A percentile compares a stretch with the other conserved stretches of the same genome.
These are phyloP conservation scores for Cataglyphis livida DNA, from an alignment of 2,888 invertebrate species.

Conservation along the genomic window DNA sequence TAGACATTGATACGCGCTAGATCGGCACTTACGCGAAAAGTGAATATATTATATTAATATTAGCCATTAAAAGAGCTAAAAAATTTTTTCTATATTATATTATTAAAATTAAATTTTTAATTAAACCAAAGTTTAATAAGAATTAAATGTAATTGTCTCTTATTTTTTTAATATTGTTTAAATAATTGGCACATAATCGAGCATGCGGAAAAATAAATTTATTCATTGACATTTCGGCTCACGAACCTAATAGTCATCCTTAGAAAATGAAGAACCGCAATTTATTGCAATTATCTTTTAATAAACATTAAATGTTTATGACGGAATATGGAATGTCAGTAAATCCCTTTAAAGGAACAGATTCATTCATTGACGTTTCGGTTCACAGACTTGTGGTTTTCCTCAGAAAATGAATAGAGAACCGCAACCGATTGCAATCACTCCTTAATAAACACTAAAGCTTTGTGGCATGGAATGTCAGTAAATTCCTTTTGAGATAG, in stretches of 20 bases:
- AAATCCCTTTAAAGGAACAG: background rate
- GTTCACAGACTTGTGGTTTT: background rate
- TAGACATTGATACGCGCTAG: constrained; percentile 12
- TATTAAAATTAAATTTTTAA: background rate
- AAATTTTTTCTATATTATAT: background rate
- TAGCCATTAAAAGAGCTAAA: constrained; percentile 7
- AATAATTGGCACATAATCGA: background rate
- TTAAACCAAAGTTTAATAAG: constrained; percentile 17
- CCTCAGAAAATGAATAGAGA: background rate
- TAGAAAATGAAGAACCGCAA: background rate
- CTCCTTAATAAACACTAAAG: background rate
- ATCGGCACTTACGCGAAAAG: constrained; percentile 15
- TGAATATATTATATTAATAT: constrained; percentile 36
- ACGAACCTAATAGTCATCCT: background rate
- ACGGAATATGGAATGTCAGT: background rate
- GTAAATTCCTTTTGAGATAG: background rate
- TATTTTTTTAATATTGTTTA: background rate
- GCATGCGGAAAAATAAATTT: background rate
- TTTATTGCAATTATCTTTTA: background rate
- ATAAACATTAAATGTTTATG: background rate
- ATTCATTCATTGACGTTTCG: background rate
- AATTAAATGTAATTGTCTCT: background rate
- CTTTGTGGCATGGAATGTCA: background rate
- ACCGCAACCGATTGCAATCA: background rate
- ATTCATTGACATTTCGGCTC: background rate